Evolutionary conservation across 2,113 vertebrate species (phyloP).

Genomic region (Scomber colias): DNA sequence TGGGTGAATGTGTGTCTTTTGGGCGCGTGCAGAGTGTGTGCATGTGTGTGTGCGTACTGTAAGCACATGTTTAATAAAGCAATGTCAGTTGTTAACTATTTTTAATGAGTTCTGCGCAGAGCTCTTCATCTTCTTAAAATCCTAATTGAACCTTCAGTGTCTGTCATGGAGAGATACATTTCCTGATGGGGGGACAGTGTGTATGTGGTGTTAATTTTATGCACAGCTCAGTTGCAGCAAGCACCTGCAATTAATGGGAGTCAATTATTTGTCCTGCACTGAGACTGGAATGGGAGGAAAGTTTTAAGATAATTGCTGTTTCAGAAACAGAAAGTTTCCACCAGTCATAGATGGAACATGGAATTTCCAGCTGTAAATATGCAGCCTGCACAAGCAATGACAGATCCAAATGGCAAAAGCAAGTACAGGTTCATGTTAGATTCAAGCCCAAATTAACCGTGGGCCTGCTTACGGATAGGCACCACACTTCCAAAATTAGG

Average conservation of each 20-base stretch:
- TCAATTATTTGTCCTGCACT: constrained; percentile 52
- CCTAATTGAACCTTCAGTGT: constrained; percentile 57
- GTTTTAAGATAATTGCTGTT: constrained; percentile 59
- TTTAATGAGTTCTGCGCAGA: constrained; percentile 67
- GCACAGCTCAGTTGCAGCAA: constrained; percentile 31
- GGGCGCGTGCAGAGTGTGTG: neutral
- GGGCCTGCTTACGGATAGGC: constrained; percentile 40
- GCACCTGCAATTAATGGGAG: constrained; percentile 71
- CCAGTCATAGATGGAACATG: constrained; percentile 31
- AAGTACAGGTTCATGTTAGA: constrained; percentile 37
- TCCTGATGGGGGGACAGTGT: constrained; percentile 36
- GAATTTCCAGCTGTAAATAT: constrained; percentile 23
- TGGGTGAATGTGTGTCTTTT: constrained; percentile 7
- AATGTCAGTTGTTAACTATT: constrained; percentile 70
- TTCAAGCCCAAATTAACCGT: constrained; percentile 49
- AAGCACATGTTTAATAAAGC: constrained; percentile 70
- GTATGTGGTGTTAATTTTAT: constrained; percentile 41
- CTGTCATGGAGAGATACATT: constrained; percentile 44
- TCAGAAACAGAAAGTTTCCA: constrained; percentile 46
- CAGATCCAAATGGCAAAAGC: constrained; percentile 5
- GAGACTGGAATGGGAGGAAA: constrained; percentile 32
- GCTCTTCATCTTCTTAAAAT: constrained; percentile 65
- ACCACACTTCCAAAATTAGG: constrained; percentile 51
- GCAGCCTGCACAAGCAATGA: neutral
- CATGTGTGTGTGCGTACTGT: constrained; percentile 18